phyloP scores from a whole-genome alignment of 2,797 vertebrate species.

The Ara ararauna region DNA sequence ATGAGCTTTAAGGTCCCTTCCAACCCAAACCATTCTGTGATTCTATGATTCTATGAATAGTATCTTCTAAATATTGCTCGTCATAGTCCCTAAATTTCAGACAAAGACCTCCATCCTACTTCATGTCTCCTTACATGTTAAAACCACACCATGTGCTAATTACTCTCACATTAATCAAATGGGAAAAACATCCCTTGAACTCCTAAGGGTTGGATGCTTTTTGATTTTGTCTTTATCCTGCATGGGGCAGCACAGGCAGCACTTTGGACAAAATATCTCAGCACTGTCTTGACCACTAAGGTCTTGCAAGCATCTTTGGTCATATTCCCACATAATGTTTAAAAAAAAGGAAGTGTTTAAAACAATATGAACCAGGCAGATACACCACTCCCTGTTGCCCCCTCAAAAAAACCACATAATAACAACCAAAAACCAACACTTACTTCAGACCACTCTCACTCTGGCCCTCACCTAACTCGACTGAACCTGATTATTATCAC shows the following conservation, averaged over 20 bases:
- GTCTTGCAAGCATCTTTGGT: not conserved
- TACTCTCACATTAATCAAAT: not conserved
- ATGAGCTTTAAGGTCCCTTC: not conserved
- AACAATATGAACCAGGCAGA: not conserved
- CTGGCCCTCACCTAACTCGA: not conserved
- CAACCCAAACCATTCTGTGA: not conserved
- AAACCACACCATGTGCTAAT: not conserved
- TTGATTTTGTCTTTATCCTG: rapidly evolving
- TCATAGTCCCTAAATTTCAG: not conserved
- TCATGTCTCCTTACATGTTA: not conserved
- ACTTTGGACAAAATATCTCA: not conserved
- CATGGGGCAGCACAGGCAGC: not conserved
- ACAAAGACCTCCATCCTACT: not conserved
- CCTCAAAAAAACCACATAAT: too few species aligned
- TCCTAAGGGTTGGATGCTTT: not conserved
- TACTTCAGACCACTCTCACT: not conserved
- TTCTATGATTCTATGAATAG: not conserved
- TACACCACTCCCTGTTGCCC: not conserved
- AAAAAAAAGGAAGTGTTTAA: not conserved
- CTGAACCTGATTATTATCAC: not conserved
- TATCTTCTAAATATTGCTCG: not conserved
- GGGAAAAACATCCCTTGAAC: not conserved
- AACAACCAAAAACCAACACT: not conserved
- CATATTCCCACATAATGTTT: not conserved
- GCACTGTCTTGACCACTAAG: not conserved